Evolutionary conservation across 2,797 vertebrate species (phyloP).

Genomic region (Tamandua tetradactyla): DNA sequence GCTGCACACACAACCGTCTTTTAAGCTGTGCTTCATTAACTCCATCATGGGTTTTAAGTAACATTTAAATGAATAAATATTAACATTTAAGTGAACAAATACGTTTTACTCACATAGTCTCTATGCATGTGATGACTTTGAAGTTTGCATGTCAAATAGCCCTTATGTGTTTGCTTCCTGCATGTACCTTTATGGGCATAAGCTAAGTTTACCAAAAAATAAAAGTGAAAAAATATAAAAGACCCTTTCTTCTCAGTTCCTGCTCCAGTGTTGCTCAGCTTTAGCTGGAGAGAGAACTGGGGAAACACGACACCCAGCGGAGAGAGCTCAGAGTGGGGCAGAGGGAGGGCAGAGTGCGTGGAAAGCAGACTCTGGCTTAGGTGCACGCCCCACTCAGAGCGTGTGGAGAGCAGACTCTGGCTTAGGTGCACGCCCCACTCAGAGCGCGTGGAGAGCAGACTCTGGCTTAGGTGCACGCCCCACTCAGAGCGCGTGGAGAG

Average conservation of each 20-base stretch:
- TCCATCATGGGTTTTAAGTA: background rate
- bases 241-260: background rate
- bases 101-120: background rate
- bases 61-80: background rate
- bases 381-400: no score
- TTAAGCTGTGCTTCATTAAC: background rate
- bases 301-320: background rate
- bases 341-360: rapidly evolving
- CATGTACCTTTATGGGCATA: background rate
- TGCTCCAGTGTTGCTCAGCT: background rate
- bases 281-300: background rate
- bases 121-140: background rate
- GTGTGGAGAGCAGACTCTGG: no score
- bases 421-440: no score
- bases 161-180: background rate
- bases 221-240: background rate
- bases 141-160: background rate
- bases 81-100: background rate
- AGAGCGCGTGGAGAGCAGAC: background rate
- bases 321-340: no score
- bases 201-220: background rate
- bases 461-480: no score
- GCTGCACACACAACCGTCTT: background rate
- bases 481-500: background rate
- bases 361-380: background rate